Percentiles rank a stretch among this genome's conserved stretches.
These are phyloP conservation scores for Chascanopsetta lugubris DNA, from an alignment of 2,113 vertebrate species.

Conservation along the genomic window DNA sequence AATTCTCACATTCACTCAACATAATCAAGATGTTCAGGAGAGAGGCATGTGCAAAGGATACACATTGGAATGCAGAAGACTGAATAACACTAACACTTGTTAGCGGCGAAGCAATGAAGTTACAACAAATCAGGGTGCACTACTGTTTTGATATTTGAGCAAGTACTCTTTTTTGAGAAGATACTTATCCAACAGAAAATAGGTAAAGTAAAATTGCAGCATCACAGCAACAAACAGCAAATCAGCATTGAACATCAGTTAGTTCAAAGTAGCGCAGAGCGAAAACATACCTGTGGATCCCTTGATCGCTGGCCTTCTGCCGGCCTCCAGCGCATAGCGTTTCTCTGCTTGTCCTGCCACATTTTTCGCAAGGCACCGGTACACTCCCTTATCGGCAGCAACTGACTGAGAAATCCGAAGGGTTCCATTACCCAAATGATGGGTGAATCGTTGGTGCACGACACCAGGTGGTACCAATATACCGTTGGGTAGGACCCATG, in stretches of 20 bases:
- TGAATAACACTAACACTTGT: background rate
- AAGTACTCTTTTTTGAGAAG: no score
- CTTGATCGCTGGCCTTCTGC: constrained; percentile 79
- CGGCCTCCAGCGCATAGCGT: constrained; percentile 77
- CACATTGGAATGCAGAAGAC: background rate
- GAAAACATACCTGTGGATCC: constrained; percentile 64
- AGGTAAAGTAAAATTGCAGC: no score
- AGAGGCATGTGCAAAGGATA: no score
- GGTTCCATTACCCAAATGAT: constrained; percentile 75
- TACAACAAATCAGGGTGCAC: no score
- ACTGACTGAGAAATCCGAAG: constrained; percentile 69
- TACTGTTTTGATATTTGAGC: no score
- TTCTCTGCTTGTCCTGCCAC: constrained; percentile 84
- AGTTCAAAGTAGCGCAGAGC: no score
- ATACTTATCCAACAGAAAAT: no score
- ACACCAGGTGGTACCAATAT: constrained; percentile 73
- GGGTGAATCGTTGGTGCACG: constrained; percentile 75
- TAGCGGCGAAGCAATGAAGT: no score
- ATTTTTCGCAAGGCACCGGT: constrained; percentile 82
- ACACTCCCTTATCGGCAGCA: constrained; percentile 79
- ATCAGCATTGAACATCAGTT: no score
- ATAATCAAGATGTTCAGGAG: background rate
- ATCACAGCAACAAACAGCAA: no score
- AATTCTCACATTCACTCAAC: background rate
- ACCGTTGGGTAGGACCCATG: constrained; percentile 82